phyloP scores from a whole-genome alignment of 2,888 invertebrate species.

The Andrena camellia region DNA sequence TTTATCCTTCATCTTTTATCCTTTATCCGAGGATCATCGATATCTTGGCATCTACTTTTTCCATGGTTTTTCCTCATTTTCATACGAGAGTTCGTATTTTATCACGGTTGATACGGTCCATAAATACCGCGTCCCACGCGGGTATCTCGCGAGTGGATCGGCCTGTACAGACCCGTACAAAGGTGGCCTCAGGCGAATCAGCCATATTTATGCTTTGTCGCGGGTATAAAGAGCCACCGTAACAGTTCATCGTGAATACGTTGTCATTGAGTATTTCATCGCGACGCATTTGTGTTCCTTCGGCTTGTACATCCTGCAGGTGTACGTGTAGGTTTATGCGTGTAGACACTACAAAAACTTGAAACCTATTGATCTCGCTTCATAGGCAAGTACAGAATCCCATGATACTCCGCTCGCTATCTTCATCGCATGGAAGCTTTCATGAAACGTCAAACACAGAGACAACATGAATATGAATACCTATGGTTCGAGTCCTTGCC shows the following conservation, averaged over 20 bases:
- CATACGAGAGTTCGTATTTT: conserved; percentile 63
- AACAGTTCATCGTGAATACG: conserved; percentile 73
- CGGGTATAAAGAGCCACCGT: conserved; percentile 80
- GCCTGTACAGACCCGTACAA: conserved; percentile 76
- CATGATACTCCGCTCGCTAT: background rate
- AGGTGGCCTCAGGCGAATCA: conserved; percentile 80
- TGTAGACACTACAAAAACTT: conserved; percentile 66
- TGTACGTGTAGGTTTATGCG: conserved; percentile 12
- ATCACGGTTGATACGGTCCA: conserved; percentile 54
- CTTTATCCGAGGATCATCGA: conserved; percentile 21
- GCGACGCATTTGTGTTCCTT: conserved; percentile 73
- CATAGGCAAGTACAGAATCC: background rate
- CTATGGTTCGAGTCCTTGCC: background rate
- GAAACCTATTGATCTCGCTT: conserved; percentile 68
- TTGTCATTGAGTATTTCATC: conserved; percentile 82
- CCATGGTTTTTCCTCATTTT: conserved; percentile 64
- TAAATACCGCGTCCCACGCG: conserved; percentile 75
- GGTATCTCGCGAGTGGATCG: conserved; percentile 81
- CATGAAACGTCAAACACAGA: background rate
- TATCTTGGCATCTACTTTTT: conserved; percentile 17
- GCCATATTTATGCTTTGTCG: conserved; percentile 83
- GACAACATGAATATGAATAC: background rate
- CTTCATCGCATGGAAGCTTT: background rate
- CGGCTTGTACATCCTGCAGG: conserved; percentile 46
- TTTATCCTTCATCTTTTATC: too few species aligned